Base-by-base conservation (phyloP, 2,797 vertebrate genomes). In the Sebastes diploproa region DNA sequence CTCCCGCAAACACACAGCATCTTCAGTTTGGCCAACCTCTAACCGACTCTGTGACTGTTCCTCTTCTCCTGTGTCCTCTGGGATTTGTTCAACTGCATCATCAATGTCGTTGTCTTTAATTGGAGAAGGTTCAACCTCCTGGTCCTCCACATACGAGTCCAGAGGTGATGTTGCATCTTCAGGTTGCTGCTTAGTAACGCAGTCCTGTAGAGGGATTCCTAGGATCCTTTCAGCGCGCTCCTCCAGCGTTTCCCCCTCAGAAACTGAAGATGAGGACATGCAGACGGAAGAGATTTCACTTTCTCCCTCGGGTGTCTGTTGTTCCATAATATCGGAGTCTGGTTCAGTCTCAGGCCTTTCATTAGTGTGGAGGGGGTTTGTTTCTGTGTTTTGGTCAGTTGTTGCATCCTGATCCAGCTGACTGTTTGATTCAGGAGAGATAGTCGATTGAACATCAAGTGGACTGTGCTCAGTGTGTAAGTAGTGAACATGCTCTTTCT, bases 401-500 rank as follows among this genome's bases (percentile, higher is more conserved):
- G 61, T 27, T 4, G 16, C 34, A 7, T 88, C 78, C 38, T 77
- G 77, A 71, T 81, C 68, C 20, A 30, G 16, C 64, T 72, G 55
- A 69, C 23, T 25, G 59, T 64, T 81, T 55, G 75, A 65, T 64
- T 88, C 78, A 34, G 60, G 36, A 50, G 42, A 29, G n/a, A 32
- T 0, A 10, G 36, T 42, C 0, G 38, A 5, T 12, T 77, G 67
- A 75, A 46, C 8, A 60, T 90, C 62, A 61, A 13, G 20, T 11
- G 58, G 63, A 81, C 55, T 79, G 10, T 84, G 65, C 61, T 87
- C 81, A 29, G 25, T 14, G 7, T 83, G 25, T 66, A 94, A 60
- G 81, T 91, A 93, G 61, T 93, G 91, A 68, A 96, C 92, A 13
- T 91, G 93, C 55, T 95, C 92, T 67, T 93, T 95, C 77, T 90